phyloP scores from a whole-genome alignment of 2,113 vertebrate genomes.

The Rhadina sibilatrix region DNA sequence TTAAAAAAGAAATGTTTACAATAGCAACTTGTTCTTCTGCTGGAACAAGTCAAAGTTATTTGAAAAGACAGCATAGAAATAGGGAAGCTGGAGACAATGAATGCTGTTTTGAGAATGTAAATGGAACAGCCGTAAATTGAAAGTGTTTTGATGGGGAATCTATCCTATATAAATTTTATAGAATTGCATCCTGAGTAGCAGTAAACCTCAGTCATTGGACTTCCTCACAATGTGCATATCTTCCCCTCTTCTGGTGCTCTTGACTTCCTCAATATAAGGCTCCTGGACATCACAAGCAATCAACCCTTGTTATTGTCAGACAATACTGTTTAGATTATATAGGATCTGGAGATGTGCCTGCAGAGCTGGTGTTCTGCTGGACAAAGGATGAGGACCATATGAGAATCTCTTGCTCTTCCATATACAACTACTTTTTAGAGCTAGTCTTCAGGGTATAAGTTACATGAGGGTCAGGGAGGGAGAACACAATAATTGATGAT shows the following conservation, averaged over 20 bases:
- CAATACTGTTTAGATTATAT: neutral
- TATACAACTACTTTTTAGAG: neutral
- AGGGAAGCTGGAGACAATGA: neutral
- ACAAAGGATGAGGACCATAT: neutral
- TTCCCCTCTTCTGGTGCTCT: neutral
- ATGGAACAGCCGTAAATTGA: neutral
- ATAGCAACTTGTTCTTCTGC: neutral
- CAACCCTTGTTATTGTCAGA: neutral
- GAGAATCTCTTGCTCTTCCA: neutral
- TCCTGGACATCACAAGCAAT: neutral
- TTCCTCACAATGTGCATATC: neutral
- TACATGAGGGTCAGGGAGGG: neutral
- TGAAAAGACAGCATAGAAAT: neutral
- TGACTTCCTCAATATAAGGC: neutral
- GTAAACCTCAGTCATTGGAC: neutral
- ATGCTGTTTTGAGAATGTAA: neutral
- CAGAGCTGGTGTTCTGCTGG: neutral
- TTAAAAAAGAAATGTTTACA: neutral
- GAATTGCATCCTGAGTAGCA: neutral
- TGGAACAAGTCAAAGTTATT: neutral
- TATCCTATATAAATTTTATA: neutral
- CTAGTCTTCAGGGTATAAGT: neutral
- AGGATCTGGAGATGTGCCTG: neutral
- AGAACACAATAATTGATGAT: neutral
- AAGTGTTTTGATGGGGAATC: neutral